Base-by-base conservation (phyloP, 2,888 invertebrate genomes). In the Criorhina ranunculi region DNA sequence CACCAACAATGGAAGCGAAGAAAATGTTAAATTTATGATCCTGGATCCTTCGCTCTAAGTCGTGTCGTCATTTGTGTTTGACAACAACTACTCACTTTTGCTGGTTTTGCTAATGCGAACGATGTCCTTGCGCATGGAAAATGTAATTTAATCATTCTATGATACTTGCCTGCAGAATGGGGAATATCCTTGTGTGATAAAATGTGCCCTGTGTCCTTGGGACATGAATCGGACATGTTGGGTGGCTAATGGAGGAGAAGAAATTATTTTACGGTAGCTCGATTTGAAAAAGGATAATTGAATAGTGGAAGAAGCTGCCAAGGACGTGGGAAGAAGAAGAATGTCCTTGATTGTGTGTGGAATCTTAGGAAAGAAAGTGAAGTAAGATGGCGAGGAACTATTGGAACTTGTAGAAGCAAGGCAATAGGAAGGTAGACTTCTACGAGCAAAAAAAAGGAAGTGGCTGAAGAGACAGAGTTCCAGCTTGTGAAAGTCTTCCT, bases 1-100 rank as follows among this genome's bases (percentile, higher is more conserved):
- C 73, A 55, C 62, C 15, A 83, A 83, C 79, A 83, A 79, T 46
- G 37, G 55, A 37, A 73, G 79, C 83, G 83, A 83, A 69, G 83
- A 79, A 69, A 83, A 83, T 83, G 62, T 12, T 40, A 83, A 75
- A 83, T 83, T 79, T 83, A 83, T 73, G 67, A 69, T 64, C 62
- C 55, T 64, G 15, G 19, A 69, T 64, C 62, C 55, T 64, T n/a
- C 12, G 67, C 78, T 73, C 67, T 77, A 46, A 66, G 62, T 78
- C 37, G 82, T 67, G 62, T 78, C 37, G 82, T 67, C 44, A 19
- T 19, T 57, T 49, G 40, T n/a, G n/a, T 31, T 31, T 40, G 37
- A 42, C 31, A 35, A 19, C 31, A 19, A 75, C 44, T 67, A 51
- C 59, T 51, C 55, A 70, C 35, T 57, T 59, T 15, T 64, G 44